phyloP scores from a whole-genome alignment of 2,797 vertebrate species.

The Spinus pinus region DNA sequence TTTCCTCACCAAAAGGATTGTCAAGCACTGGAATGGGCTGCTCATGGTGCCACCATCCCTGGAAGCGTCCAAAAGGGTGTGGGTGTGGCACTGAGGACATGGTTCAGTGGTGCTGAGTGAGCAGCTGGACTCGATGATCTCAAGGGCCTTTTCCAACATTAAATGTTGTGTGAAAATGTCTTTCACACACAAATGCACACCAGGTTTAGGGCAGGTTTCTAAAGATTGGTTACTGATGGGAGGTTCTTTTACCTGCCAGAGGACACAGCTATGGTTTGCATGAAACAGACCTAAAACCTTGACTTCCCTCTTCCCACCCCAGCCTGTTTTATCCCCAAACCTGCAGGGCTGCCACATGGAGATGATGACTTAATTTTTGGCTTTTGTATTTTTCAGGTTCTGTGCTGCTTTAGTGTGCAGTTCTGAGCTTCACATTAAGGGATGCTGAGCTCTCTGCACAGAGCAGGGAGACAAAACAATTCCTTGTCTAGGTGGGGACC shows the following conservation, averaged over 20 bases:
- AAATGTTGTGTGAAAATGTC: neutral
- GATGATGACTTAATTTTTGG: neutral
- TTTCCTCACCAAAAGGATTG: neutral
- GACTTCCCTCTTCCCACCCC: neutral
- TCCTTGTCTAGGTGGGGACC: no score
- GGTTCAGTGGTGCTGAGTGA: neutral
- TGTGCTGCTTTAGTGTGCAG: neutral
- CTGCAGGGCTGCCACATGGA: accelerated
- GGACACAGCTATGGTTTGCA: neutral
- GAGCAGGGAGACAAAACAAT: no score
- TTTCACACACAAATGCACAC: neutral
- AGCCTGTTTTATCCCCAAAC: neutral
- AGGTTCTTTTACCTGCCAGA: neutral
- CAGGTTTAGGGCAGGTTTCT: neutral
- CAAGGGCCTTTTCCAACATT: neutral
- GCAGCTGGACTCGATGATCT: neutral
- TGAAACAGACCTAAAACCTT: neutral
- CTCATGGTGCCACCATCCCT: neutral
- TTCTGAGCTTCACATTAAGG: neutral
- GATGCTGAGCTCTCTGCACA: neutral
- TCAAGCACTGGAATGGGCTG: neutral
- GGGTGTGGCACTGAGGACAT: neutral
- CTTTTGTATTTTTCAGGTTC: neutral
- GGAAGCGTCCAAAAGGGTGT: accelerated
- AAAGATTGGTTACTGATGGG: neutral